Conservation (phyloP, 2,888 invertebrate genomes). For the Panorpa germanica region DNA sequence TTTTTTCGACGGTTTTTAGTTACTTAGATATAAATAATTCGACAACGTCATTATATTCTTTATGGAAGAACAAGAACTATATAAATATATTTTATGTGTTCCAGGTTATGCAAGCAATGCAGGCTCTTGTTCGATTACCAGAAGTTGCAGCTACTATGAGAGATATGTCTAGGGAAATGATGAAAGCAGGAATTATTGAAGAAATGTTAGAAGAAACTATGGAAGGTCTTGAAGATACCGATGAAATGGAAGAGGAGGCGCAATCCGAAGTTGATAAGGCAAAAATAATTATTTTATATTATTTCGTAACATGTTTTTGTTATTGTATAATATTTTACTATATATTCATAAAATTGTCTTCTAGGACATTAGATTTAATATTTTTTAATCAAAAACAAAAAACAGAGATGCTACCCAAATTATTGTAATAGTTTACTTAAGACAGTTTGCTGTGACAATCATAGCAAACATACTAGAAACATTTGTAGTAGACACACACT, state of each 20-base stretch:
- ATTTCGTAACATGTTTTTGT: not conserved
- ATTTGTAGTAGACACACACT: too few species aligned
- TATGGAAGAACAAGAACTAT: not conserved
- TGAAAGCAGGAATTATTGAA: conserved; percentile 95
- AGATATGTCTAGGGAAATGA: conserved; percentile 97
- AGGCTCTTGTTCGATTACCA: conserved; percentile 71
- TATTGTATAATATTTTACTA: not conserved
- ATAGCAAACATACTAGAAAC: too few species aligned
- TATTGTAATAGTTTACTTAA: too few species aligned
- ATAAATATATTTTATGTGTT: conserved; percentile 3
- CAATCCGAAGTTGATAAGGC: conserved; percentile 87
- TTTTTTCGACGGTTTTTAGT: conserved; percentile 1
- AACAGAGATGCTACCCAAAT: too few species aligned
- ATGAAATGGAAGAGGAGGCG: conserved; percentile 92
- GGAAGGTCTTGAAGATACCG: conserved; percentile 79
- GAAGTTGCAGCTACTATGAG: conserved; percentile 94
- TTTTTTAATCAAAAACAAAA: not conserved
- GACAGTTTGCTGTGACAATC: too few species aligned
- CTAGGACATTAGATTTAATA: not conserved
- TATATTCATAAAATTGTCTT: conserved; percentile 5
- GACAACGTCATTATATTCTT: not conserved
- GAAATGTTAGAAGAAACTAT: conserved; percentile 98
- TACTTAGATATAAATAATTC: not conserved
- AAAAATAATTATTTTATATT: conserved; percentile 10
- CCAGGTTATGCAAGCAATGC: conserved; percentile 86